Conservation (phyloP, 2,797 vertebrate genomes). For the Chanos chanos region DNA sequence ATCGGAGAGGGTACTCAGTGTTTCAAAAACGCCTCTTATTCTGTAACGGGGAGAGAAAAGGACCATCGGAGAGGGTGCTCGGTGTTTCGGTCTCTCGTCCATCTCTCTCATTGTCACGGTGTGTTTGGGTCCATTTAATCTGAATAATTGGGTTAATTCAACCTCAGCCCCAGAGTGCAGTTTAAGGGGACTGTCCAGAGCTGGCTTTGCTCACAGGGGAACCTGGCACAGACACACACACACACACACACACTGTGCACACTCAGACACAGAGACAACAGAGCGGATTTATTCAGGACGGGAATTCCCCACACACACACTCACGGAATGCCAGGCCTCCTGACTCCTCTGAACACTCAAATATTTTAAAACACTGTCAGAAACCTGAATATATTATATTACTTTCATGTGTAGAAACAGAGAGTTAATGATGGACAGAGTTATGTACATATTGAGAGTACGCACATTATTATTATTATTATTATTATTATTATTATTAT, state of each 20-base stretch:
- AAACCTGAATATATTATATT: no score
- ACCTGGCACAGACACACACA: background rate
- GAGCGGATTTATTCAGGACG: background rate
- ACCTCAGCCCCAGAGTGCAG: no score
- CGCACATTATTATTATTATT: no score
- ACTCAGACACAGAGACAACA: background rate
- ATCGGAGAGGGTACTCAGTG: background rate
- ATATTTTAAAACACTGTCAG: background rate
- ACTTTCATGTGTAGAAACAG: no score
- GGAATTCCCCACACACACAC: conserved; percentile 11
- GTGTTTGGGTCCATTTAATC: background rate
- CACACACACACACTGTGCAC: background rate
- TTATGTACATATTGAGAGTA: no score
- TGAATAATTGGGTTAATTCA: no score
- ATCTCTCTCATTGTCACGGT: background rate
- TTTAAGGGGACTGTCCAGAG: no score
- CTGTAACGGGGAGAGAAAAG: background rate
- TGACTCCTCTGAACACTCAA: conserved; percentile 5
- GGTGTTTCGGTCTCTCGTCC: no score
- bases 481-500: no score
- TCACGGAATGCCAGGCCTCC: conserved; percentile 5
- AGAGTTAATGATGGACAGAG: no score
- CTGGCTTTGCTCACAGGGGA: no score
- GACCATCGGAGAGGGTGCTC: background rate
- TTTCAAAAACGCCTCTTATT: background rate